A percentile compares a stretch with the other conserved stretches of the same genome.
These are phyloP conservation scores for Thomomys bottae DNA, from an alignment of 2,113 vertebrate genomes.

Conservation along the genomic window DNA sequence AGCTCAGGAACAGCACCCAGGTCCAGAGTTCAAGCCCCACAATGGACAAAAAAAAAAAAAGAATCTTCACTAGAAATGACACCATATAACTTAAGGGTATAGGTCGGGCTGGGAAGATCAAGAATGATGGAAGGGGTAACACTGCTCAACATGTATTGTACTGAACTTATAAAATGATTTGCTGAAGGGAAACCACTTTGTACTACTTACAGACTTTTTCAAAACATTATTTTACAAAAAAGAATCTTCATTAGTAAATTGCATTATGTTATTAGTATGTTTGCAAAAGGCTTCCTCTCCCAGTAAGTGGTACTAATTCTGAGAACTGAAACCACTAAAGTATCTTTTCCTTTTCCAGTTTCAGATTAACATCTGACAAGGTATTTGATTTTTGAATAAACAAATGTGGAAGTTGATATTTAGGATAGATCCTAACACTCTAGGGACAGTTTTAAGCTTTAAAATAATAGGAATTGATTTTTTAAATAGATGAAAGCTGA, in stretches of 20 bases:
- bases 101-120: no score
- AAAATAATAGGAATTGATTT: constrained; percentile 10
- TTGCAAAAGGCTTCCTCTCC: not conserved
- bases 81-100: no score
- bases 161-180: no score
- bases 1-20: no score
- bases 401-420: not conserved
- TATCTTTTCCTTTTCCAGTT: not conserved
- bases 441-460: constrained; percentile 8
- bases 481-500: not conserved
- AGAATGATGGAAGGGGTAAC: no score
- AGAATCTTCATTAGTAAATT: not conserved
- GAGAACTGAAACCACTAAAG: not conserved
- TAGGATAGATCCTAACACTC: not conserved
- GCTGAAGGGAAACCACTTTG: no score
- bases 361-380: not conserved
- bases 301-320: not conserved
- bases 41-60: no score
- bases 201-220: no score
- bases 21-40: no score
- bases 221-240: not conserved
- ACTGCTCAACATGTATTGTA: no score
- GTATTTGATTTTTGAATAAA: constrained; percentile 33
- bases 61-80: not conserved
- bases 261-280: not conserved